Base-by-base conservation (phyloP, 2,113 vertebrate genomes). In the Physeter macrocephalus region DNA sequence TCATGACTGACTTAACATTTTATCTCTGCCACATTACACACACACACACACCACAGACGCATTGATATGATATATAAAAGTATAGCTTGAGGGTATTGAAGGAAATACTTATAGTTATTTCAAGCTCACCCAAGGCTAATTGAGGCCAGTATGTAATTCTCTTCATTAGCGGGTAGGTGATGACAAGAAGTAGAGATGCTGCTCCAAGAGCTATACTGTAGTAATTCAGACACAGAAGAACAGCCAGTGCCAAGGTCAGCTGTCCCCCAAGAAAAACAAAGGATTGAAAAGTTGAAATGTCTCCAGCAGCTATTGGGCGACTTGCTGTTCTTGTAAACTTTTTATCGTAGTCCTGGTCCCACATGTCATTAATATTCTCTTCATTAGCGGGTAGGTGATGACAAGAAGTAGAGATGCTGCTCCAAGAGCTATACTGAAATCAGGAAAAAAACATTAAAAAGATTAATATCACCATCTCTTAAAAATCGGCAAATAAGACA, bases 111-210 rank as follows among this genome's bases (percentile, higher is more conserved):
- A 29, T 8, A 91, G 83, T 80, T 87, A 39, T 62, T 95, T 94
- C 74, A 95, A 95, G 74, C 98, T 98, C 98, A 99, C 99, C 99
- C 96, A 99, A 96, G 75, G 99, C 98, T 29, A 99, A 93, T 96
- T 99, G 99, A 86, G 99, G 99, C 99, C 99, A 99, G 10, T 99
- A 99, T 0, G 99, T 99, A 97, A 99, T 98, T 98, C 99, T 99
- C 98, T 99, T 99, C 99, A 99, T 99, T 93, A 99, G 97, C 1
- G 99, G 99, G 81, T 99, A 99, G 87, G 98, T 99, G 97, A 99
- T 57, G 74, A 99, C 99, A n/a, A 99, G 99, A 46, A 98, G 98
- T 57, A 99, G 97, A 0, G 99, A 99, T 10, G 99, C 98, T 77
- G 99, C 99, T 96, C 99, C 99, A 94, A 99, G 98, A n/a, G n/a